phyloP scores from a whole-genome alignment of 2,113 vertebrate species.

The Origma solitaria region DNA sequence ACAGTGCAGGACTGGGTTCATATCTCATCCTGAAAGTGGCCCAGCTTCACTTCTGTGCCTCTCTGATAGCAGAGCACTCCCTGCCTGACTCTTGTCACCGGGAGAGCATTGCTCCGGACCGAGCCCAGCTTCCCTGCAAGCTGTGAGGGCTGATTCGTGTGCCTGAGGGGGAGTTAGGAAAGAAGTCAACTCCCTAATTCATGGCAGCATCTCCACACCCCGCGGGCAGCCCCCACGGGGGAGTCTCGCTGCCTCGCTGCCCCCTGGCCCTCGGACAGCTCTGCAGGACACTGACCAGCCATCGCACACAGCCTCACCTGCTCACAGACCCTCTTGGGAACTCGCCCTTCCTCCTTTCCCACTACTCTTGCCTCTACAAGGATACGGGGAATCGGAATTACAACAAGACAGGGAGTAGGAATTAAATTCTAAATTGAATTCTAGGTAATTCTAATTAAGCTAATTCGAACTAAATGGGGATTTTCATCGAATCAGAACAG shows the following conservation, averaged over 20 bases:
- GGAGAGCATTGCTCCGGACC: background rate
- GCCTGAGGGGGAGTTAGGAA: background rate
- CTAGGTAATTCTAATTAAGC: background rate
- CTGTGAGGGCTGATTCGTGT: background rate
- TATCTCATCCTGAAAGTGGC: background rate
- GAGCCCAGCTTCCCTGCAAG: background rate
- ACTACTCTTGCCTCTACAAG: background rate
- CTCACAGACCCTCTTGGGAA: background rate
- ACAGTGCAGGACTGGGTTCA: background rate
- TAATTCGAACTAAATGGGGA: no score
- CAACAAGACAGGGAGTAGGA: no score
- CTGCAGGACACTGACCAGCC: background rate
- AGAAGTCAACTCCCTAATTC: background rate
- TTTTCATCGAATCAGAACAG: background rate
- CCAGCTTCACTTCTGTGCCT: background rate
- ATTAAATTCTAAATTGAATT: background rate
- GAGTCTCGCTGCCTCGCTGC: background rate
- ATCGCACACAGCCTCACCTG: no score
- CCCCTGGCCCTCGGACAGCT: background rate
- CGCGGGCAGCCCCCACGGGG: accelerated
- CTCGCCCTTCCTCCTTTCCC: background rate
- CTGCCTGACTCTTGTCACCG: accelerated
- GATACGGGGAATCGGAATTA: background rate
- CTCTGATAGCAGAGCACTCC: background rate
- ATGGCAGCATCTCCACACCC: accelerated